A percentile compares a stretch with the other conserved stretches of the same genome.
phyloP scores from a whole-genome alignment of 2,797 vertebrate species.

The Schizopygopsis pylzovi region DNA sequence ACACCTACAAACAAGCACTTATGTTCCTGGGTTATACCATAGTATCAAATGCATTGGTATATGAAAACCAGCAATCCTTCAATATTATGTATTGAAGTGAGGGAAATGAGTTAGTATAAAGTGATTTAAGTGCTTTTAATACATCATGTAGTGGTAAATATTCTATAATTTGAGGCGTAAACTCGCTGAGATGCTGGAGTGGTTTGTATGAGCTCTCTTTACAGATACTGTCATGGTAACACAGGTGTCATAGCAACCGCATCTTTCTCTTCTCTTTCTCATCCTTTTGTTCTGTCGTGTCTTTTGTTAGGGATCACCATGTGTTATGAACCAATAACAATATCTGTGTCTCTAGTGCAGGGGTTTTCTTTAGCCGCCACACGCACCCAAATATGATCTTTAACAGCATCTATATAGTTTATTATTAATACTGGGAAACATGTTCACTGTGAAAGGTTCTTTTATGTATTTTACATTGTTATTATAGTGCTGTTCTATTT shows the following conservation, averaged over 20 bases:
- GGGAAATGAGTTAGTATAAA: background rate
- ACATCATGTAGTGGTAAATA: too few relatives aligned
- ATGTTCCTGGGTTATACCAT: too few relatives aligned
- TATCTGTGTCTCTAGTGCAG: background rate
- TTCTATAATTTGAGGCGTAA: background rate
- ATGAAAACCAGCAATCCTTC: background rate
- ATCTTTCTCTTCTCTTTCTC: conserved; percentile 22
- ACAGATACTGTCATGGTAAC: conserved; percentile 41
- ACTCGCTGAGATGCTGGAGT: background rate
- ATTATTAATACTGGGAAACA: too few relatives aligned
- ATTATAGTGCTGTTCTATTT: too few relatives aligned
- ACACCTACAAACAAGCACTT: background rate
- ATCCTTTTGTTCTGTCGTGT: conserved; percentile 11
- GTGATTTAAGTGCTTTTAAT: background rate
- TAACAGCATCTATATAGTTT: background rate
- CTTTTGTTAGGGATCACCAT: background rate
- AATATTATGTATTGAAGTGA: background rate
- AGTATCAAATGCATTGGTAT: background rate
- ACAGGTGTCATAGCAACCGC: conserved; percentile 52
- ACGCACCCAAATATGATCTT: background rate
- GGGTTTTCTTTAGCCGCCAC: background rate
- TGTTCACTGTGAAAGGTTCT: too few relatives aligned
- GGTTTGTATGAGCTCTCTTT: background rate
- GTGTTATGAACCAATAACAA: background rate
- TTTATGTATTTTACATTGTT: background rate